These are phyloP conservation scores for Neosilurus hyrtlii DNA, from an alignment of 2,797 vertebrate genomes.

Conservation along the genomic window DNA sequence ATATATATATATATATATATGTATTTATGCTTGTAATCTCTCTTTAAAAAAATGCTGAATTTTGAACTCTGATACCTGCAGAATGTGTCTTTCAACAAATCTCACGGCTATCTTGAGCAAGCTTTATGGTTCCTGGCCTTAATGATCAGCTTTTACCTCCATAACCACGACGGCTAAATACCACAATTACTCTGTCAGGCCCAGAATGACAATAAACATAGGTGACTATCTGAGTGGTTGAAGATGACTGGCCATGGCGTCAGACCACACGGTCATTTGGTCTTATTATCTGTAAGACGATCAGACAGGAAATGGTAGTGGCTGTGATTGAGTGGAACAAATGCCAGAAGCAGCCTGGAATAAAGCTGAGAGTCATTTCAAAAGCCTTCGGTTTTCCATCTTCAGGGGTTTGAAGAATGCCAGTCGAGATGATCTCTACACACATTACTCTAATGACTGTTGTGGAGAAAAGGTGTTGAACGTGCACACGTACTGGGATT, in stretches of 20 bases:
- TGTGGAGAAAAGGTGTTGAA: not conserved
- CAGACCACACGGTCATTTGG: constrained; percentile 52
- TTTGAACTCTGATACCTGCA: constrained; percentile 2
- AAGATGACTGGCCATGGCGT: constrained; percentile 48
- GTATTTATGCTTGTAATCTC: no score
- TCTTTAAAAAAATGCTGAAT: not conserved
- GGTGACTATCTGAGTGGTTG: constrained; percentile 60
- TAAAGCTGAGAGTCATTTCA: constrained; percentile 27
- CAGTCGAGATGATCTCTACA: constrained; percentile 7
- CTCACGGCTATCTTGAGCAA: constrained; percentile 9
- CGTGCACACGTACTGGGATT: not conserved
- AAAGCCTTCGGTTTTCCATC: constrained; percentile 22
- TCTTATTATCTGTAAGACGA: constrained; percentile 69
- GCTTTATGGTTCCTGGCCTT: constrained; percentile 29
- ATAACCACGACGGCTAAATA: constrained; percentile 39
- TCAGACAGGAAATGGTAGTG: constrained; percentile 60
- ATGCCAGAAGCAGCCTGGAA: constrained; percentile 27
- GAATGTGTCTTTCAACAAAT: not conserved
- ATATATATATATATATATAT: no score
- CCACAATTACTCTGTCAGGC: constrained; percentile 62
- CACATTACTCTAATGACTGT: not conserved
- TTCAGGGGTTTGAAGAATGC: constrained; percentile 15
- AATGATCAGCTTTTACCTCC: constrained; percentile 31
- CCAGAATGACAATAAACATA: constrained; percentile 62
- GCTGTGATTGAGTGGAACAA: constrained; percentile 54